Base-by-base conservation (phyloP, 92 coral and sea anemone species). In the Heliopora coerulea region DNA sequence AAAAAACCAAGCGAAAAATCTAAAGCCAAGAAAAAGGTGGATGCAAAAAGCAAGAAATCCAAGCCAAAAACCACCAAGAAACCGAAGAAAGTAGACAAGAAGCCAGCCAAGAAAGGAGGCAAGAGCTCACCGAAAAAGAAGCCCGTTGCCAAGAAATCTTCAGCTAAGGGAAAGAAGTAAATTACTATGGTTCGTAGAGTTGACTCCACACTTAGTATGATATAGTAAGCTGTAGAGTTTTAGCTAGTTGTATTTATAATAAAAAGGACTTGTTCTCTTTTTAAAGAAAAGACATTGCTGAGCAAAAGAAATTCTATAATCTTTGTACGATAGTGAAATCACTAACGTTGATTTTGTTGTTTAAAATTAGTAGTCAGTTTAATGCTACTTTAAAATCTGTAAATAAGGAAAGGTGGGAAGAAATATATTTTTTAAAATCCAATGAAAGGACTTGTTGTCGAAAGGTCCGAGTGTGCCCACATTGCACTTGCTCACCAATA, bases 41-140 rank as follows among this genome's bases (percentile, higher is more conserved):
- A 2, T 30, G 10, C 7, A 13, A 46, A 46, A 15, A n/a, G 17
- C 52, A 46, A 46, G 52, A 46, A 46, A 15, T 6, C 2, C n/a
- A 2, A 1, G 7, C 14, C 52, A 46, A 46, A 46, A 58, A n/a
- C 83, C 17, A 76, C 80, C 0, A 88, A 88, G 72, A 86, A 86
- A 21, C 3, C 21, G 7, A 88, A 88, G 72, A 86, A 86, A 21
- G 30, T 56, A 23, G 30, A 27, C 31, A 56, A 56, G 29, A 56
- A 56, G 15, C 29, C 61, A 56, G 12, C 29, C 17, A 50, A 50
- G 11, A 37, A 37, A 11, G 6, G 6, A 37, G 42, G 42, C 6
- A 37, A 37, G 11, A 11, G 42, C 11, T 4, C 42, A 4, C 52
- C 52, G 1, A 46, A 46, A 1, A 88, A 88, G 72, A 86, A 86